Base-by-base conservation (phyloP, 1,140 invertebrate genomes). In the Eufriesea mexicana region DNA sequence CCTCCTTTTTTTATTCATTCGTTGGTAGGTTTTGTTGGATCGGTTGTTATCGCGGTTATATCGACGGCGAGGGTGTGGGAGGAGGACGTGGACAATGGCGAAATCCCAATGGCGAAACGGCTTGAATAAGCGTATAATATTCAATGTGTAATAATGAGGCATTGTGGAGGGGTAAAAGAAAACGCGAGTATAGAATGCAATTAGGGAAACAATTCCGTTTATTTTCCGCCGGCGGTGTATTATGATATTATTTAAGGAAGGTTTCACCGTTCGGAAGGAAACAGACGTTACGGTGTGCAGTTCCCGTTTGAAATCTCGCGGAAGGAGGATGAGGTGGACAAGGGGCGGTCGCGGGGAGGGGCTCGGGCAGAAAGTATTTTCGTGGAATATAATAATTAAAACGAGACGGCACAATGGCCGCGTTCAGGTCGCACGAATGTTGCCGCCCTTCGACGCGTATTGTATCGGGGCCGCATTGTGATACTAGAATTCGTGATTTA, bases 171-270 rank as follows among this genome's bases (percentile, higher is more conserved):
- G 64, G 55, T 42, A 54, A 80, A 80, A 74, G 59, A 74, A 80
- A 80, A 66, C 57, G 79, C 59, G 49, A 20, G 35, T 62, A 64
- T 64, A 74, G 79, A 80, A 80, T 80, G 70, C 79, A 80, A 80
- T 80, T 80, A 80, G 79, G 79, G 79, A 80, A 73, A 80, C 79
- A 80, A 80, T 74, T 51, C 49, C 59, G 70, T 74, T 74, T 72
- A 73, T 80, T 80, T 80, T 62, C 45, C 49, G 59, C 54, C 25
- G 67, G 20, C 20, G 55, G 59, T 28, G 45, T 64, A 49, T 64
- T 76, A 66, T 74, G 71, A 74, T 62, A 64, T 80, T 80, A 49
- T 80, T 74, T 62, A 74, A 73, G 79, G 79, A 80, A 80, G 47
- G 70, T 62, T 51, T 35, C 77, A 55, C 51, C 68, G 28, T 71